These are phyloP conservation scores for Serranus cabrilla DNA, from an alignment of 2,797 vertebrate species.

Conservation along the genomic window DNA sequence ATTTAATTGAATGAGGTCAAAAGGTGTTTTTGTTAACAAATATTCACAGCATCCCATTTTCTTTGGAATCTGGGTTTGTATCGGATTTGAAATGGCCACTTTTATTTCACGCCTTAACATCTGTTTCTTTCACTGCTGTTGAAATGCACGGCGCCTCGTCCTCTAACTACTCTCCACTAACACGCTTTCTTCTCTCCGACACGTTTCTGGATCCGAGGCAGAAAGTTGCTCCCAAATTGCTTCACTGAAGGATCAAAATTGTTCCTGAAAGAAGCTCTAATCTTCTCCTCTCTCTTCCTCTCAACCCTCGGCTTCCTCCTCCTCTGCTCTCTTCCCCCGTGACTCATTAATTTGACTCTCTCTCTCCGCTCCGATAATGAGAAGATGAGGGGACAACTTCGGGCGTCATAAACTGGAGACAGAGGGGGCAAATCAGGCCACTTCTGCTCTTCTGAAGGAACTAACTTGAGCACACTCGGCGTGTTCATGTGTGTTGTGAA, in stretches of 20 bases:
- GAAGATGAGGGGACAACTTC: constrained; percentile 40
- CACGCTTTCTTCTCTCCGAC: constrained; percentile 11
- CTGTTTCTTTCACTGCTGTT: background rate
- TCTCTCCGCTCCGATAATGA: constrained; percentile 44
- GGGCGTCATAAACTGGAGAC: constrained; percentile 16
- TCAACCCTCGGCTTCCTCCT: constrained; percentile 24
- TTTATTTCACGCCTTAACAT: background rate
- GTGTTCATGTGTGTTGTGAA: background rate
- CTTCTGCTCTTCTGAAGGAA: background rate
- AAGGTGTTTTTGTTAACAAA: too few relatives aligned
- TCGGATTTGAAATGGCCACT: background rate
- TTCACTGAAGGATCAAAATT: constrained; percentile 35
- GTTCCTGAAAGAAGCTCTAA: constrained; percentile 30
- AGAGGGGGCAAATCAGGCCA: constrained; percentile 14
- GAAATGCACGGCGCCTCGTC: background rate
- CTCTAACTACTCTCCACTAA: background rate
- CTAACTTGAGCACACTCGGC: background rate
- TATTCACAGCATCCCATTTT: too few relatives aligned
- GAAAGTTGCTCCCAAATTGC: constrained; percentile 22
- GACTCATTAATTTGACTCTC: constrained; percentile 57
- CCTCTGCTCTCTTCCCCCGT: constrained; percentile 26
- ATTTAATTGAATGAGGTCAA: too few relatives aligned
- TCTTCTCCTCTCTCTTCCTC: constrained; percentile 17
- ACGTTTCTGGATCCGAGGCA: constrained; percentile 16
- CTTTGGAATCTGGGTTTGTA: too few relatives aligned